phyloP scores from a whole-genome alignment of 2,113 vertebrate genomes.

The Micronisus gabar region DNA sequence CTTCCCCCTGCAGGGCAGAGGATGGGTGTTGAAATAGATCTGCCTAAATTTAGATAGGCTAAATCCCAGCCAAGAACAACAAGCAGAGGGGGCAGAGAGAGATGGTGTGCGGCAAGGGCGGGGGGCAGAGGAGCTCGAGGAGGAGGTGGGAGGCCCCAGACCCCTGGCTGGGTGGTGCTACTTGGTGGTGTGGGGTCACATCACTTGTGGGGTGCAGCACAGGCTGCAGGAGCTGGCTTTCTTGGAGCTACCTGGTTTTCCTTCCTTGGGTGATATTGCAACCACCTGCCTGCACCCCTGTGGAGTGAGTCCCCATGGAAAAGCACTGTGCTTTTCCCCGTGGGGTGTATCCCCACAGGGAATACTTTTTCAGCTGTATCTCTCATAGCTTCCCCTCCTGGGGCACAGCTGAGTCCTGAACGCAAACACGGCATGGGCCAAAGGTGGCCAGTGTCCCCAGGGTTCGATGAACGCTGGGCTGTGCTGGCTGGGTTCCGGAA shows the following conservation, averaged over 20 bases:
- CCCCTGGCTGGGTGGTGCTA: too few species aligned
- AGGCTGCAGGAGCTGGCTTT: background rate
- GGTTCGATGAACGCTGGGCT: background rate
- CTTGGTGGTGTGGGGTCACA: fast-evolving
- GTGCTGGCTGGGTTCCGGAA: fast-evolving
- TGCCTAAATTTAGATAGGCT: constrained; percentile 57
- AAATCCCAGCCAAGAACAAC: background rate
- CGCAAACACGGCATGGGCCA: fast-evolving
- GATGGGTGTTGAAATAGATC: constrained; percentile 16
- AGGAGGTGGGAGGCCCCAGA: background rate
- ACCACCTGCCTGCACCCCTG: fast-evolving
- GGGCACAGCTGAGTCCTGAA: background rate
- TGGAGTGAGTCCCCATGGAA: fast-evolving
- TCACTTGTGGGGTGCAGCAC: background rate
- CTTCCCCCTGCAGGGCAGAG: background rate
- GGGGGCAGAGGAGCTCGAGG: background rate
- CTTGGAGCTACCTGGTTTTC: background rate
- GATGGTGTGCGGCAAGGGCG: background rate
- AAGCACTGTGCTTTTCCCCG: fast-evolving
- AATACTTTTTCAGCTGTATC: background rate
- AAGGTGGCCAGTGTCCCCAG: background rate
- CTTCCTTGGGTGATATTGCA: background rate
- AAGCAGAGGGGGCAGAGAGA: background rate
- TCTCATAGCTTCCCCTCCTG: background rate
- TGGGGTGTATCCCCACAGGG: background rate